Conservation (phyloP, 2,888 invertebrate species). For the Leptopilina myrica region DNA sequence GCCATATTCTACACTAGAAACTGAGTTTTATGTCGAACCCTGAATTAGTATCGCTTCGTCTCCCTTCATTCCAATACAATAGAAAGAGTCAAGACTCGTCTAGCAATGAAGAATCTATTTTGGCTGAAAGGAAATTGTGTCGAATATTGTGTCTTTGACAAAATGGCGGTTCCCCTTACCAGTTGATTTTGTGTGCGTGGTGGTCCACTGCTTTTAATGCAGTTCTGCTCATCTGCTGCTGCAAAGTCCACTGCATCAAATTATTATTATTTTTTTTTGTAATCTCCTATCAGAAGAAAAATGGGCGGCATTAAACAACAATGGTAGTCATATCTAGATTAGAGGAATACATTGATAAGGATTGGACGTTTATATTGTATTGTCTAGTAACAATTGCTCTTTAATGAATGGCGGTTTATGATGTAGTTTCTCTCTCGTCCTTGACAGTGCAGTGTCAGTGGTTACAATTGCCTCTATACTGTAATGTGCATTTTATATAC, state of each 20-base stretch:
- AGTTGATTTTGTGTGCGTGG: conserved; percentile 19
- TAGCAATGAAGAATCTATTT: no score
- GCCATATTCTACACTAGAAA: no score
- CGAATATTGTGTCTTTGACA: neutral
- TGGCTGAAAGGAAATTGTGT: no score
- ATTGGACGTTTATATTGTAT: conserved; percentile 38
- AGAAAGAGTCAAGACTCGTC: no score
- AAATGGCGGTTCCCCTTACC: neutral
- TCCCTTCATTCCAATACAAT: no score
- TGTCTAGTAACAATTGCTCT: conserved; percentile 36
- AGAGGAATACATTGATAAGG: neutral
- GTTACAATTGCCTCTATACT: conserved; percentile 51
- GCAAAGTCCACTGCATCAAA: conserved; percentile 22
- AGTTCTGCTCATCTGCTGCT: conserved; percentile 2
- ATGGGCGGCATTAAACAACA: conserved; percentile 18
- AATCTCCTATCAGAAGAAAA: neutral
- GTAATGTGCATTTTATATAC: conserved; percentile 55
- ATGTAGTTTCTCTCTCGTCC: conserved; percentile 48
- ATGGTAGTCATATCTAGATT: conserved; percentile 27
- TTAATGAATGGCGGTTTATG: conserved; percentile 54
- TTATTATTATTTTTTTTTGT: neutral
- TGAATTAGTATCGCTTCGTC: no score
- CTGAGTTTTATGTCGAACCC: no score
- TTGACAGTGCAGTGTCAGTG: conserved; percentile 56
- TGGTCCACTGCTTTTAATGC: conserved; percentile 5